Percentiles rank a stretch among this genome's conserved stretches.
These are phyloP conservation scores for Sporophila hypoxantha DNA, from an alignment of 2,113 vertebrate species.

Conservation along the genomic window DNA sequence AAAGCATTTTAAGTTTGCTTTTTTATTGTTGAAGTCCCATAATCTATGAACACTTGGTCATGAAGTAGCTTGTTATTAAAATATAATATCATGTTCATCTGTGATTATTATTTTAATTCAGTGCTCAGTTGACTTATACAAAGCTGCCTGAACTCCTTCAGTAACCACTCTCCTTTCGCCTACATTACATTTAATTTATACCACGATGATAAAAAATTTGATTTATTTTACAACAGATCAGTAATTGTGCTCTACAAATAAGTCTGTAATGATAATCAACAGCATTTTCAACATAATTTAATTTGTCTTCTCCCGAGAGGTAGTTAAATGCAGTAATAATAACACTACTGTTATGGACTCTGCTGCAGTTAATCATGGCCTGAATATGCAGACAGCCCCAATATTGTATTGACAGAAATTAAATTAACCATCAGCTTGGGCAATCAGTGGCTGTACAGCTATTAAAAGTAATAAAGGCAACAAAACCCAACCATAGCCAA, in stretches of 20 bases:
- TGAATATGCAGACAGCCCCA: constrained; percentile 85
- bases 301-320: constrained; percentile 86
- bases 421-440: constrained; percentile 85
- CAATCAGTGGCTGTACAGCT: constrained; percentile 82
- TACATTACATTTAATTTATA: constrained; percentile 80
- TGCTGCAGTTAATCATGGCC: constrained; percentile 81
- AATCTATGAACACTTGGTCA: constrained; percentile 61
- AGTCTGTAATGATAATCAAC: constrained; percentile 87
- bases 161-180: constrained; percentile 60
- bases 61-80: constrained; percentile 70
- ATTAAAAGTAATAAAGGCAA: constrained; percentile 85
- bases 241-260: constrained; percentile 89
- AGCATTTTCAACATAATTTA: constrained; percentile 89
- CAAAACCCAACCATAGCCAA: constrained; percentile 77
- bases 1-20: constrained; percentile 14
- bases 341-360: constrained; percentile 81
- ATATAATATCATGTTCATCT: constrained; percentile 56
- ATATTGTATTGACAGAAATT: constrained; percentile 91
- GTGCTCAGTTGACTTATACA: constrained; percentile 55
- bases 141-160: constrained; percentile 64
- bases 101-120: constrained; percentile 72
- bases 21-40: constrained; percentile 44
- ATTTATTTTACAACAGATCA: constrained; percentile 90
- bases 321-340: constrained; percentile 87
- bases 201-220: constrained; percentile 84